Percentiles rank a stretch among this genome's conserved stretches.
These are phyloP conservation scores for Drosophila triauraria DNA, from an alignment of 1,140 invertebrate species.

Conservation along the genomic window DNA sequence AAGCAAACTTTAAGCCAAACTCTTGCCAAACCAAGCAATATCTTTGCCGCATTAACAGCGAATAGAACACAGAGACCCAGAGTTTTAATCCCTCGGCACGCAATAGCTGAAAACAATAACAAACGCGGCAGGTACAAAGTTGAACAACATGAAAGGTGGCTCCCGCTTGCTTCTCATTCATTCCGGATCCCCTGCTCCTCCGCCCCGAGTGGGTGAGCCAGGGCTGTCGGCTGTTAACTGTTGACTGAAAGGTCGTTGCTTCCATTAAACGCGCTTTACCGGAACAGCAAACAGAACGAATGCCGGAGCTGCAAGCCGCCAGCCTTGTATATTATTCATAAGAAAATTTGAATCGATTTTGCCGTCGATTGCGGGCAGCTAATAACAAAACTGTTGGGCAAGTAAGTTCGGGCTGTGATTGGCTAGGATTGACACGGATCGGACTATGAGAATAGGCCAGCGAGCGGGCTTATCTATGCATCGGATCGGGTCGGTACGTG, in stretches of 20 bases:
- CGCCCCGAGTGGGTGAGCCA: slow-evolving; percentile 2
- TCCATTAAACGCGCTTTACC: slow-evolving; percentile 78
- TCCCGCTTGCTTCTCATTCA: slow-evolving; percentile 7
- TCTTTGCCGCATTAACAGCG: slow-evolving; percentile 4
- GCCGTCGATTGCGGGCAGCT: slow-evolving; percentile 14
- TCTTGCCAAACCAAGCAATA: background rate
- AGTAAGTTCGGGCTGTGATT: slow-evolving; percentile 13
- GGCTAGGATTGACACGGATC: background rate
- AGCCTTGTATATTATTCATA: slow-evolving; percentile 44
- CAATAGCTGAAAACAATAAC: slow-evolving; percentile 35
- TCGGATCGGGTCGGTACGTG: background rate
- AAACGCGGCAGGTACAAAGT: slow-evolving; percentile 50
- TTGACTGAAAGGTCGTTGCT: slow-evolving; percentile 82
- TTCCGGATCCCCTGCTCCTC: background rate
- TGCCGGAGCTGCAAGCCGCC: slow-evolving; percentile 8
- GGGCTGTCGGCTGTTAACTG: slow-evolving; percentile 49
- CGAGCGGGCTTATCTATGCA: slow-evolving; percentile 16
- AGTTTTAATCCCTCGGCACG: slow-evolving; percentile 37
- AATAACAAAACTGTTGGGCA: slow-evolving; percentile 25
- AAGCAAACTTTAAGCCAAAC: background rate
- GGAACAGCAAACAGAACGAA: slow-evolving; percentile 68
- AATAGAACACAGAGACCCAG: slow-evolving; percentile 4
- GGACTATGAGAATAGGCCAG: slow-evolving; percentile 5
- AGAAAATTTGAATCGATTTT: slow-evolving; percentile 38
- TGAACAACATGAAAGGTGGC: slow-evolving; percentile 57